Percentiles rank a stretch among this genome's conserved stretches.
Evolutionary conservation across 2,797 vertebrate species (phyloP).

Genomic region (Balearica regulorum): DNA sequence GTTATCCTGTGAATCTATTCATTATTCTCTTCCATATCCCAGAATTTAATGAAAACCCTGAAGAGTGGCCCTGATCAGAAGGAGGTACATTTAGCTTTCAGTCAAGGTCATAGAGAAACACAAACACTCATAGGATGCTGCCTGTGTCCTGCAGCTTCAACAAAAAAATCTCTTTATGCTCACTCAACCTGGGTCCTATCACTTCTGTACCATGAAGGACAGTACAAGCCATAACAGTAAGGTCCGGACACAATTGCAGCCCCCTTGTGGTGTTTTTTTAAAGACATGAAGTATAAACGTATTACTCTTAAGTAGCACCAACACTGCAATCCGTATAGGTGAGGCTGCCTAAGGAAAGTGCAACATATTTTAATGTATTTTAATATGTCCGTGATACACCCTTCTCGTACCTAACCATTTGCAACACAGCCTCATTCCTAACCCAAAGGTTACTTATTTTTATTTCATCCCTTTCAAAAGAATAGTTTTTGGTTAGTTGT

Average conservation of each 20-base stretch:
- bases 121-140: background rate
- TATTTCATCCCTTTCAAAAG: background rate
- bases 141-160: background rate
- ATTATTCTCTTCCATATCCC: background rate
- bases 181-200: background rate
- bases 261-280: background rate
- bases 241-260: background rate
- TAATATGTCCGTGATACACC: background rate
- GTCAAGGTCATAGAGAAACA: background rate
- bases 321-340: background rate
- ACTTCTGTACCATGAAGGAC: background rate
- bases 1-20: background rate
- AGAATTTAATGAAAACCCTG: background rate
- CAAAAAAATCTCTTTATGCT: background rate
- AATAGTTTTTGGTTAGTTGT: background rate
- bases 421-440: background rate
- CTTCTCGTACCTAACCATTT: background rate
- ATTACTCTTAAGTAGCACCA: background rate
- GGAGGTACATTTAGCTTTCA: background rate
- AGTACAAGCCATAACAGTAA: background rate
- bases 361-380: background rate
- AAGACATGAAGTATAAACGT: background rate
- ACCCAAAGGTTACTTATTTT: background rate
- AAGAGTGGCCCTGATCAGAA: background rate
- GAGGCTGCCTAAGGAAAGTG: background rate